phyloP scores from a whole-genome alignment of 2,797 vertebrate genomes.

The Hyperoplus immaculatus region DNA sequence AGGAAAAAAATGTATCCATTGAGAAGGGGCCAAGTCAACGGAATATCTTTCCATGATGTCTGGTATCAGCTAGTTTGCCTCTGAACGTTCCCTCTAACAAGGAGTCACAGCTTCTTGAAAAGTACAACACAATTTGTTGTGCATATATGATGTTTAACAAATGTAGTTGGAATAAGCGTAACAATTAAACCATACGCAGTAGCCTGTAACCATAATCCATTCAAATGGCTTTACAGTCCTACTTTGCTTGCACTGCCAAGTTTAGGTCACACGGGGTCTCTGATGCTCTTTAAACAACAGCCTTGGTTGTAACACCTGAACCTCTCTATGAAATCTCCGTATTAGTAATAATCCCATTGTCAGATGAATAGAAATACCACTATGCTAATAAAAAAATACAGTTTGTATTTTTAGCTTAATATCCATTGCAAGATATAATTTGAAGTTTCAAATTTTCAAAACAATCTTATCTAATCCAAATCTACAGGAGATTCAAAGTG shows the following conservation, averaged over 20 bases:
- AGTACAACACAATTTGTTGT: neutral
- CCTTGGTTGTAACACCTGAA: neutral
- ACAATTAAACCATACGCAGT: neutral
- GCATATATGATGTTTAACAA: conserved; percentile 12
- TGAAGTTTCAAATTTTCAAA: neutral
- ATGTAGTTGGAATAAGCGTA: neutral
- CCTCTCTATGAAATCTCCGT: neutral
- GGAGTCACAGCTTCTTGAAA: conserved; percentile 20
- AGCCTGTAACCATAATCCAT: neutral
- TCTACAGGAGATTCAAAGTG: neutral
- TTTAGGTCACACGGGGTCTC: conserved; percentile 74
- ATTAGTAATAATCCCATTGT: neutral
- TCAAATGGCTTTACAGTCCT: neutral
- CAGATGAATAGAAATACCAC: neutral
- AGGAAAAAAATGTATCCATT: conserved; percentile 67
- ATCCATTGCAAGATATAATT: neutral
- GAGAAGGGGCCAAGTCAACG: conserved; percentile 76
- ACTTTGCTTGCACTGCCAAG: conserved; percentile 58
- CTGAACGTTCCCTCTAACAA: neutral
- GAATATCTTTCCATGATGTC: conserved; percentile 67
- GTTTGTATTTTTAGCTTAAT: neutral
- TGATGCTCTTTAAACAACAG: conserved; percentile 62
- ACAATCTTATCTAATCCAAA: neutral
- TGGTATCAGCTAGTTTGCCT: conserved; percentile 42
- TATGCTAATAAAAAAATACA: neutral